Percentiles rank a stretch among this genome's conserved stretches.
Evolutionary conservation across 2,888 invertebrate species (phyloP).

Genomic region (Dicyrtoma fusca): DNA sequence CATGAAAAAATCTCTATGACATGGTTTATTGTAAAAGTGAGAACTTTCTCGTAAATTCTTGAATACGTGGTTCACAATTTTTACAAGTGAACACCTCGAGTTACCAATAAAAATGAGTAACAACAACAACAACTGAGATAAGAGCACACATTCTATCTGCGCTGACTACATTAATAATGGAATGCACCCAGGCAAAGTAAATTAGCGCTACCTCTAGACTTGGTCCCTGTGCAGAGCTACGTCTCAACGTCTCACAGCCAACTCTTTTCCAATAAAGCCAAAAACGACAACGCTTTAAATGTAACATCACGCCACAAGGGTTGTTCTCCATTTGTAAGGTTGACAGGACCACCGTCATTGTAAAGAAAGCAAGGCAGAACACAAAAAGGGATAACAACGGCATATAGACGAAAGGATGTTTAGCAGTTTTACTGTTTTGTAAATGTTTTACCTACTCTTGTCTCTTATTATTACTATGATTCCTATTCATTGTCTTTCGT

Average conservation of each 20-base stretch:
- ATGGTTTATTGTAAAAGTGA: not conserved
- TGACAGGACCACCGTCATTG: slow-evolving; percentile 14
- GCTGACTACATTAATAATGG: slow-evolving; percentile 12
- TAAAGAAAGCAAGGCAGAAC: no score
- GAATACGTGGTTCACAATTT: slow-evolving; percentile 11
- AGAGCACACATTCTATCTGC: slow-evolving; percentile 9
- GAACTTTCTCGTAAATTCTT: slow-evolving; percentile 17
- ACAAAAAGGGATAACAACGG: no score
- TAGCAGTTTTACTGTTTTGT: not conserved
- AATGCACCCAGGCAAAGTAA: slow-evolving; percentile 7
- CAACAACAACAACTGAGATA: not conserved
- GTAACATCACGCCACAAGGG: slow-evolving; percentile 14
- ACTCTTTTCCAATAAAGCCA: slow-evolving; percentile 3
- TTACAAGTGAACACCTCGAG: slow-evolving; percentile 18
- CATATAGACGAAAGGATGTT: not conserved
- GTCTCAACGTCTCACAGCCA: not conserved
- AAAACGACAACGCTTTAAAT: not conserved
- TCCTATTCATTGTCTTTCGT: slow-evolving; percentile 29
- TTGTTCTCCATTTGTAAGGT: slow-evolving; percentile 12
- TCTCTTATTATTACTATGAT: slow-evolving; percentile 12
- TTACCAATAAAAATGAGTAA: slow-evolving; percentile 5
- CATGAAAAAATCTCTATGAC: slow-evolving; percentile 1
- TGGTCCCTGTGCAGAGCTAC: no score
- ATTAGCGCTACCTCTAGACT: not conserved
- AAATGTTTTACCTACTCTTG: not conserved